phyloP scores from a whole-genome alignment of 2,888 invertebrate species.

The Rhopalosiphum nymphaeae region DNA sequence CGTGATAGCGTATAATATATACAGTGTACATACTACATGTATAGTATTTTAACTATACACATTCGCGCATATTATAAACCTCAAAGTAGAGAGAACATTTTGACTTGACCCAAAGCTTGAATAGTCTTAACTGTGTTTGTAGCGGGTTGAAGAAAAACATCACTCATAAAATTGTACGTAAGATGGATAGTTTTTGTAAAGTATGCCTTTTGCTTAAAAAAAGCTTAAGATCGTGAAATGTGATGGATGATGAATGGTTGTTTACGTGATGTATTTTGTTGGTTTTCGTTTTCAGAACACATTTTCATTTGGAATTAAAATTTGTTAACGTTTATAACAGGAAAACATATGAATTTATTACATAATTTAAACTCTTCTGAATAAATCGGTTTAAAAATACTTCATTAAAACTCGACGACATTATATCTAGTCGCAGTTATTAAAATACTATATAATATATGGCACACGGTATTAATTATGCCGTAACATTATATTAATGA shows the following conservation, averaged over 20 bases:
- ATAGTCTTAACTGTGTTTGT: neutral
- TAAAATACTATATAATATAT: neutral
- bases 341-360: neutral
- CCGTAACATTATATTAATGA: neutral
- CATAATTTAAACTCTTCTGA: neutral
- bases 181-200: conserved; percentile 46
- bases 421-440: neutral
- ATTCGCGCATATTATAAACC: neutral
- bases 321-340: neutral
- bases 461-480: neutral
- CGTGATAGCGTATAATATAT: neutral
- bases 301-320: neutral
- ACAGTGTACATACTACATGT: neutral
- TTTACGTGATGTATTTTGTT: neutral
- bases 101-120: neutral
- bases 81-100: neutral
- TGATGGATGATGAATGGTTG: neutral
- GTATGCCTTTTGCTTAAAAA: conserved; percentile 4
- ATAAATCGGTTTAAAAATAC: neutral
- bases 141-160: neutral
- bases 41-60: neutral
- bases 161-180: neutral
- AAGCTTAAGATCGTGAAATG: neutral
- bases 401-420: neutral
- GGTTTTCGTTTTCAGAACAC: neutral